Percentiles rank a stretch among this genome's conserved stretches.
These are phyloP conservation scores for Heliconius hortense DNA, from an alignment of 2,888 invertebrate species.

Conservation along the genomic window DNA sequence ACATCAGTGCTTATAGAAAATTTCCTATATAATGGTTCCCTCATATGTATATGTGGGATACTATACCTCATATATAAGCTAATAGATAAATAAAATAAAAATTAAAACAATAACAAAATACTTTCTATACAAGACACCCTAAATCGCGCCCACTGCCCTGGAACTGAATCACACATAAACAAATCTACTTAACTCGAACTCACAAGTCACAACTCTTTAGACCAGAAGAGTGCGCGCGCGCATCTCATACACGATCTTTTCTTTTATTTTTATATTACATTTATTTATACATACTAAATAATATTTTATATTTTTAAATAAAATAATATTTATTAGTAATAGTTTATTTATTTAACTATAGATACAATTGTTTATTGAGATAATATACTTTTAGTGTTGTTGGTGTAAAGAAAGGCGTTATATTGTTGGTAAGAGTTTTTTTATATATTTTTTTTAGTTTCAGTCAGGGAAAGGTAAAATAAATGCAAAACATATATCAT, in stretches of 20 bases:
- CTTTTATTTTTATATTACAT: too few relatives aligned
- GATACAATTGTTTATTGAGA: background rate
- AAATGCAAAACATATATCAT: too few relatives aligned
- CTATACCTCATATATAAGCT: too few relatives aligned
- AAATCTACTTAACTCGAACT: background rate
- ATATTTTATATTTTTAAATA: conserved; percentile 1
- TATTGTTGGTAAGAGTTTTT: background rate
- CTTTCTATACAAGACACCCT: conserved; percentile 33
- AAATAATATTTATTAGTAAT: background rate
- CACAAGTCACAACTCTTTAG: conserved; percentile 27
- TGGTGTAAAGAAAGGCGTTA: background rate
- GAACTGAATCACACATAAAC: conserved; percentile 20
- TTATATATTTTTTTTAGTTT: background rate
- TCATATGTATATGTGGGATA: too few relatives aligned
- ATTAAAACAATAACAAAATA: conserved; percentile 7
- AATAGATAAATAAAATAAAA: background rate
- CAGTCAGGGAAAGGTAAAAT: too few relatives aligned
- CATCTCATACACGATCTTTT: background rate
- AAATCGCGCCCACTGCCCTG: conserved; percentile 31
- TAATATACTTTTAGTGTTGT: background rate
- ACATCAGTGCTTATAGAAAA: too few relatives aligned
- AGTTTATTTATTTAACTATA: background rate
- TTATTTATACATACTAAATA: background rate
- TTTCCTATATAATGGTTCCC: too few relatives aligned
- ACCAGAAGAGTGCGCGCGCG: conserved; percentile 21